phyloP scores from a whole-genome alignment of 1,140 invertebrate genomes.

The Drosophila kurseongensis region DNA sequence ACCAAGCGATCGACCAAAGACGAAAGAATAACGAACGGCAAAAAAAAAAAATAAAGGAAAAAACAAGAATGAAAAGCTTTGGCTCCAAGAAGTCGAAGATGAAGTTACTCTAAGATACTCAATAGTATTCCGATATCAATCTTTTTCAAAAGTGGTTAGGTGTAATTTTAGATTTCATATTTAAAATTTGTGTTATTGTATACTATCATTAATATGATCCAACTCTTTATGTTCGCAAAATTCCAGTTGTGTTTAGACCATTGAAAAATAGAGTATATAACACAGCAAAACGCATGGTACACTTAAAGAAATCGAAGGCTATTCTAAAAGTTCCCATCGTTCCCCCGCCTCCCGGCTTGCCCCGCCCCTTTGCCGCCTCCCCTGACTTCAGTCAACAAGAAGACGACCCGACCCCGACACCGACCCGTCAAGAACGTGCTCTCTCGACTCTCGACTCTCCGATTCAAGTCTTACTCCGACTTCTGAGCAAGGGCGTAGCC shows the following conservation, averaged over 20 bases:
- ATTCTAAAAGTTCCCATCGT: constrained; percentile 44
- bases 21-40: constrained; percentile 56
- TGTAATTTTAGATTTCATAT: too few relatives aligned
- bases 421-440: constrained; percentile 64
- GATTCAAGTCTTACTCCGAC: constrained; percentile 3
- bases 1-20: constrained; percentile 40
- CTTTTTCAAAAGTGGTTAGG: too few relatives aligned
- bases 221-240: too few relatives aligned
- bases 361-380: not conserved
- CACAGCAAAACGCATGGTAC: constrained; percentile 40
- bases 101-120: constrained; percentile 17
- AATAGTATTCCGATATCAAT: too few relatives aligned
- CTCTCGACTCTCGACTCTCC: constrained; percentile 15
- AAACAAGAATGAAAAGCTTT: constrained; percentile 43
- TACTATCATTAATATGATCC: too few relatives aligned
- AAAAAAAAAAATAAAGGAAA: constrained; percentile 10
- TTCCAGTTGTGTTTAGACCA: too few relatives aligned
- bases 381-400: constrained; percentile 48
- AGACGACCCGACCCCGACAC: constrained; percentile 39
- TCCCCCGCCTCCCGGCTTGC: constrained; percentile 18
- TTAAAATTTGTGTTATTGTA: too few relatives aligned
- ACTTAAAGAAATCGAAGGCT: constrained; percentile 69
- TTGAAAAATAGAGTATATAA: not conserved
- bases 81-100: constrained; percentile 25
- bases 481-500: constrained; percentile 7